Evolutionary conservation across 2,888 invertebrate species (phyloP).

Genomic region (Elmis aenea): DNA sequence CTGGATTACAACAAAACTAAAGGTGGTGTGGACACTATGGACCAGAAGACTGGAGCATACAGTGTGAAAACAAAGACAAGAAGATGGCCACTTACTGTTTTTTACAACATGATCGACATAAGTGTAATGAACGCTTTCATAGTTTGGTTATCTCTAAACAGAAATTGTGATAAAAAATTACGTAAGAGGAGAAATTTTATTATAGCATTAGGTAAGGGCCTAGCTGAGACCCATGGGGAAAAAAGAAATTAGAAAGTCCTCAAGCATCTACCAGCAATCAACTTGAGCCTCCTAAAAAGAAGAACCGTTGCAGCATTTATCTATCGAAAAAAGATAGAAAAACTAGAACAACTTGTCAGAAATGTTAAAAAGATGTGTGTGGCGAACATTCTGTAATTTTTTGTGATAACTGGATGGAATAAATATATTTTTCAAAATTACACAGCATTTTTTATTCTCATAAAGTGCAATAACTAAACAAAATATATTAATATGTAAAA

Average conservation of each 20-base stretch:
- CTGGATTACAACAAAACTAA: constrained; percentile 10
- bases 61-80: constrained; percentile 1
- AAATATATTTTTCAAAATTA: too few species aligned
- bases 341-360: neutral
- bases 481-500: too few species aligned
- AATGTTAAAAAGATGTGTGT: neutral
- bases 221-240: neutral
- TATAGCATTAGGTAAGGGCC: neutral
- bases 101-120: constrained; percentile 1
- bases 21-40: constrained; percentile 5
- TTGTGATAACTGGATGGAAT: too few species aligned
- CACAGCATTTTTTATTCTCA: too few species aligned
- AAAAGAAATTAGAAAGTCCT: neutral
- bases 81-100: constrained; percentile 4
- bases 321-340: neutral
- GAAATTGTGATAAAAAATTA: neutral
- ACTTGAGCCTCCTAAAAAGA: neutral
- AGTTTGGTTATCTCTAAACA: neutral
- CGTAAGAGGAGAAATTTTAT: neutral
- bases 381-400: neutral
- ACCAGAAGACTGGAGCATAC: constrained; percentile 4
- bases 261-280: neutral
- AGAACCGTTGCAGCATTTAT: neutral
- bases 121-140: too few species aligned
- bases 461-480: too few species aligned